Percentiles rank a stretch among this genome's conserved stretches.
These are phyloP conservation scores for Nymphalis io DNA, from an alignment of 1,140 invertebrate species.

Conservation along the genomic window DNA sequence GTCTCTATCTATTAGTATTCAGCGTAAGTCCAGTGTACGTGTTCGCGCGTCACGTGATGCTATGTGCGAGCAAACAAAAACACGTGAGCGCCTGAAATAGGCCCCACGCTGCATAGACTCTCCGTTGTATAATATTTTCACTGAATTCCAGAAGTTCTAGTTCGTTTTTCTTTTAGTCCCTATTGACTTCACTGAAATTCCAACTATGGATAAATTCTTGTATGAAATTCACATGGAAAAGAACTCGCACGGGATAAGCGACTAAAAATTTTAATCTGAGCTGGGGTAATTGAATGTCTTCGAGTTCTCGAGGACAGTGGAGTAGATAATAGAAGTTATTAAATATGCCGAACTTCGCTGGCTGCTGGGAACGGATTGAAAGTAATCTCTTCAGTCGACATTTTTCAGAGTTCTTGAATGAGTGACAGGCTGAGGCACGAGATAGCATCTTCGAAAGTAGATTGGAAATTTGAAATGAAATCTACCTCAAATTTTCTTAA, in stretches of 20 bases:
- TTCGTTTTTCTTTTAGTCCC: slow-evolving; percentile 34
- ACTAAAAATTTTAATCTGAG: slow-evolving; percentile 49
- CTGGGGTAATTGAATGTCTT: slow-evolving; percentile 64
- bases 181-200: slow-evolving; percentile 33
- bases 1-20: slow-evolving; percentile 65
- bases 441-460: slow-evolving; percentile 57
- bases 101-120: slow-evolving; percentile 44
- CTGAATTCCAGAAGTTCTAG: slow-evolving; percentile 29
- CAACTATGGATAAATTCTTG: slow-evolving; percentile 31
- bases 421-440: slow-evolving; percentile 36
- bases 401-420: slow-evolving; percentile 57
- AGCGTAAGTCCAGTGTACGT: slow-evolving; percentile 52
- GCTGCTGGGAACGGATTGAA: slow-evolving; percentile 55
- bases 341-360: slow-evolving; percentile 65
- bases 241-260: slow-evolving; percentile 39
- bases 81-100: slow-evolving; percentile 55
- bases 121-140: slow-evolving; percentile 45
- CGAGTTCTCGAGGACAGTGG: slow-evolving; percentile 48
- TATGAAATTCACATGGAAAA: slow-evolving; percentile 28
- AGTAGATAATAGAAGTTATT: slow-evolving; percentile 68
- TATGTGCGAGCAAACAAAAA: slow-evolving; percentile 69
- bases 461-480: slow-evolving; percentile 57
- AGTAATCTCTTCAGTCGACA: slow-evolving; percentile 62
- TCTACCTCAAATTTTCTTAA: slow-evolving; percentile 41
- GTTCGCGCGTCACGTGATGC: slow-evolving; percentile 60